Evolutionary conservation across 2,113 vertebrate species (phyloP).

Genomic region (Oreocharis arfaki): DNA sequence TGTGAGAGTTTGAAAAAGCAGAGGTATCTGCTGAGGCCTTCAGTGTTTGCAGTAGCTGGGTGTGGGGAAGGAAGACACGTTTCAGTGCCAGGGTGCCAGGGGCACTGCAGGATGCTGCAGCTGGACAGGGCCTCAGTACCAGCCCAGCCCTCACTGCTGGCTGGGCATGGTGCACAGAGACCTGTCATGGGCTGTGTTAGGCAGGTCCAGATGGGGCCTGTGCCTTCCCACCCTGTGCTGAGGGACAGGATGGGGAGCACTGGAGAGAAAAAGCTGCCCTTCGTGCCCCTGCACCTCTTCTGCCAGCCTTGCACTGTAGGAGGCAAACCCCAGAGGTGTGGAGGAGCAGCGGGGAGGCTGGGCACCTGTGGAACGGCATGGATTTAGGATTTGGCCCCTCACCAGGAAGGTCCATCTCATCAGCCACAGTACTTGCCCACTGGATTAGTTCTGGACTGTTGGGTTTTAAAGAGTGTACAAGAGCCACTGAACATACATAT

Average conservation of each 20-base stretch:
- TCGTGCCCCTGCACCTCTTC: fast-evolving
- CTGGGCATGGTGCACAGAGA: fast-evolving
- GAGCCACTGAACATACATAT: neutral
- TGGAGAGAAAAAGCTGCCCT: fast-evolving
- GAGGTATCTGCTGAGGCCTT: neutral
- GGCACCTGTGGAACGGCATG: fast-evolving
- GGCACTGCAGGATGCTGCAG: neutral
- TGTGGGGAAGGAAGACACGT: fast-evolving
- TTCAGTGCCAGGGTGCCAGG: too few relatives aligned
- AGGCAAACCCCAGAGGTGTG: fast-evolving
- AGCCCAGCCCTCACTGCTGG: fast-evolving
- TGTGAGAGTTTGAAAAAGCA: neutral
- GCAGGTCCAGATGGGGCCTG: too few relatives aligned
- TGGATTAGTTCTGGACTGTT: neutral
- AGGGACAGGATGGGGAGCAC: neutral
- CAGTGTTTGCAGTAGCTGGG: neutral
- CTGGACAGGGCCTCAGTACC: fast-evolving
- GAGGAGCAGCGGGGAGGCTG: fast-evolving
- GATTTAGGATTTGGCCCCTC: neutral
- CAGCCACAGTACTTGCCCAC: neutral
- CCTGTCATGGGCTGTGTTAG: fast-evolving
- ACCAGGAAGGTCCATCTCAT: fast-evolving
- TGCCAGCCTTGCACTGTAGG: fast-evolving
- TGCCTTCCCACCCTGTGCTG: fast-evolving
- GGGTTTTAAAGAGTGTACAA: neutral